Conservation (phyloP, 2,888 invertebrate species). For the Tetropium fuscum region DNA sequence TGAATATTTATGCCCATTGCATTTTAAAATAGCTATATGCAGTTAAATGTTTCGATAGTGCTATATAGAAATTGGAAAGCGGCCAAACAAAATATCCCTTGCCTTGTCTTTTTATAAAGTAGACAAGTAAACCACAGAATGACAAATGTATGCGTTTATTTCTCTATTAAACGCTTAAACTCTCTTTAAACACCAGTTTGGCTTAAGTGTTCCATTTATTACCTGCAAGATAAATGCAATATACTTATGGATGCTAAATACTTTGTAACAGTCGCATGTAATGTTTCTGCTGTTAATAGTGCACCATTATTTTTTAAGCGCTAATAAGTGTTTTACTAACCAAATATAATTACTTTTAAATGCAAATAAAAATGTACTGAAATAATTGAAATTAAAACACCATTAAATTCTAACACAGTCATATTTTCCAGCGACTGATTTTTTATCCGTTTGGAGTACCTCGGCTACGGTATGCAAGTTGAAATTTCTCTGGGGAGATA, state of each 20-base stretch:
- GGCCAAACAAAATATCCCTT: conserved; percentile 54
- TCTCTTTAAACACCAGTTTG: conserved; percentile 33
- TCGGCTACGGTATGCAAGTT: conserved; percentile 54
- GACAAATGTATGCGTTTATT: conserved; percentile 58
- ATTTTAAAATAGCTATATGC: conserved; percentile 51
- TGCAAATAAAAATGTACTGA: not conserved
- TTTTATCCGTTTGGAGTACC: not conserved
- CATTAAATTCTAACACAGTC: not conserved
- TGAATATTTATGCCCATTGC: conserved; percentile 50
- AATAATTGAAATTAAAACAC: not conserved
- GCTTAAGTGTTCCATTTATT: conserved; percentile 29
- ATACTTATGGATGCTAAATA: too few species aligned
- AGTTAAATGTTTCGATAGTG: conserved; percentile 50
- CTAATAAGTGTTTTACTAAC: too few species aligned
- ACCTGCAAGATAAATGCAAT: too few species aligned
- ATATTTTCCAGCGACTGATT: not conserved
- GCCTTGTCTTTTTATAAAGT: conserved; percentile 47
- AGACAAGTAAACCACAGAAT: conserved; percentile 51
- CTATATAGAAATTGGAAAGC: conserved; percentile 55
- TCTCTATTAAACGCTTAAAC: conserved; percentile 48
- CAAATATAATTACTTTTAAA: too few species aligned
- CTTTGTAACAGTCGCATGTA: too few species aligned
- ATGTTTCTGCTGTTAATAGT: too few species aligned
- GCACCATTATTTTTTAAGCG: not conserved
- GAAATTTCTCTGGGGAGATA: conserved; percentile 59